phyloP scores from a whole-genome alignment of 2,113 vertebrate genomes.

The Rhynchomys soricoides region DNA sequence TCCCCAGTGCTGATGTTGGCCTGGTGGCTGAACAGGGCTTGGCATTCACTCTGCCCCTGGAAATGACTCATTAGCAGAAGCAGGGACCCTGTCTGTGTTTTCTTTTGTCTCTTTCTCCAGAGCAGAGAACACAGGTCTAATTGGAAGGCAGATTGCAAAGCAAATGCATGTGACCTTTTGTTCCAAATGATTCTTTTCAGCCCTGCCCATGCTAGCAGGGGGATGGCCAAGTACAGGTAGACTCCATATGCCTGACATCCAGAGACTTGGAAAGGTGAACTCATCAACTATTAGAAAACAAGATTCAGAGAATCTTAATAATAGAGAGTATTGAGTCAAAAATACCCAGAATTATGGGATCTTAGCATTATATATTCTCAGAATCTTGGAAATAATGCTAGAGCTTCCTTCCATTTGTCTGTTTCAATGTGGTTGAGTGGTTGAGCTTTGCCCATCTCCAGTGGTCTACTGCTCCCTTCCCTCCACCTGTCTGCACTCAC shows the following conservation, averaged over 20 bases:
- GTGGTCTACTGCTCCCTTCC: neutral
- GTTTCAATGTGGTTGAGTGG: neutral
- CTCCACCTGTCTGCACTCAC: fast-evolving
- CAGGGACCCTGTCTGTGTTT: neutral
- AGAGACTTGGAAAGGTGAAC: neutral
- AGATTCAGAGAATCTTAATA: constrained; percentile 39
- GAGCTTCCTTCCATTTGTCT: too few species aligned
- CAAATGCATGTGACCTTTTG: neutral
- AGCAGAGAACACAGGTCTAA: constrained; percentile 66
- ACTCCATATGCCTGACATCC: neutral
- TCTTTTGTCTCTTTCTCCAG: constrained; percentile 66
- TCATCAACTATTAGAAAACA: neutral
- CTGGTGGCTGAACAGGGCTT: constrained; percentile 29
- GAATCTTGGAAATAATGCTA: neutral
- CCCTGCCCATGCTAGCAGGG: neutral
- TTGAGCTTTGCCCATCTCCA: neutral
- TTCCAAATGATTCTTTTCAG: neutral
- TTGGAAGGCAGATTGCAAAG: constrained; percentile 65
- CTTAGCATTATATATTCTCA: neutral
- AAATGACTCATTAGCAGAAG: constrained; percentile 75
- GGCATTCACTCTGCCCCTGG: constrained; percentile 5
- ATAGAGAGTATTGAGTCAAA: neutral
- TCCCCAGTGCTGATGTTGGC: constrained; percentile 67
- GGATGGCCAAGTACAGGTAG: neutral
- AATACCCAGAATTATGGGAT: neutral